Base-by-base conservation (phyloP, 2,797 vertebrate species). In the Dallia pectoralis region DNA sequence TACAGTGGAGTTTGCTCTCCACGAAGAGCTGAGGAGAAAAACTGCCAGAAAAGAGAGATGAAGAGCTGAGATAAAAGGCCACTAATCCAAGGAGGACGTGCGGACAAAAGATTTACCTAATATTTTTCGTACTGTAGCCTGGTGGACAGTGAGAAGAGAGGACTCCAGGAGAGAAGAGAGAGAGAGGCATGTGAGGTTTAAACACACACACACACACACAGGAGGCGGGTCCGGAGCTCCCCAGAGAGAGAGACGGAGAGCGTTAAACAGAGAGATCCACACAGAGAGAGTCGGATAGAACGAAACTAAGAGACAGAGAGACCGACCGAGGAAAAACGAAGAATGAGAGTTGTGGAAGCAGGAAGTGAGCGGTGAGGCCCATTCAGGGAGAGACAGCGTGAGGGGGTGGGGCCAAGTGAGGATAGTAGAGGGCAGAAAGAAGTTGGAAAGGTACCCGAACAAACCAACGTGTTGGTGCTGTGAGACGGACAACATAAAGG, bases 1-100 rank as follows among this genome's bases (percentile, higher is more conserved):
- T 73, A 18, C 22, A 8, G 65, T 56, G 63, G 29, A 69, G 71
- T 81, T 33, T 33, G 62, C 76, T 27, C 49, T 59, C 77, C 25
- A 29, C 70, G 74, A 69, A 69, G 44, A 65, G 27, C 8, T 47
- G 72, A 67, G 53, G 36, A 49, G 68, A 78, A 61, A 68, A 44
- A 48, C 32, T 70, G 65, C 29, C 9, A 76, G 67, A 22, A 61
- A 11, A 66, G 47, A 33, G 62, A 70, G 22, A 7, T 40, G 15
- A 53, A 40, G 44, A 71, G 67, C 40, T 33, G 29, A 27, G 51
- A n/a, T 69, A 12, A 44, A 44, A 12, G 40, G 11, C 27, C 25
- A 32, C 40, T 30, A 9, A 27, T 27, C 11, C 47, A 29, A 22
- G 62, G 8, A 72, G 27, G 72, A 7, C 6, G 4, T 15, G n/a